Percentiles rank a stretch among this genome's conserved stretches.
phyloP scores from a whole-genome alignment of 2,888 invertebrate species.

The Thera obeliscata region DNA sequence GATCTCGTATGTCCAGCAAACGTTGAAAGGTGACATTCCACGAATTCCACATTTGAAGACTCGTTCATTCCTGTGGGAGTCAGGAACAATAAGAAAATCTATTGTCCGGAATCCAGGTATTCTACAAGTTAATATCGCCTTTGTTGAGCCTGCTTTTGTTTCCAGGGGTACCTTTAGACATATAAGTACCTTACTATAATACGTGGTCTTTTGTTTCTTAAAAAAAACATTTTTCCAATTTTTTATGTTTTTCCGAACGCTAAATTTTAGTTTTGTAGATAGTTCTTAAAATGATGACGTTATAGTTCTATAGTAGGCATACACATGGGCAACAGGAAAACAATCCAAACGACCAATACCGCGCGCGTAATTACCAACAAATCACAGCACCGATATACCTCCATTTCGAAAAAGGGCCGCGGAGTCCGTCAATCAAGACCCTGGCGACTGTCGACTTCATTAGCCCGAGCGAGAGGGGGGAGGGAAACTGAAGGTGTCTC shows the following conservation, averaged over 20 bases:
- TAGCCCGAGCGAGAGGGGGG: slow-evolving; percentile 66
- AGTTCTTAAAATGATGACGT: not conserved
- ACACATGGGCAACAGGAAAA: slow-evolving; percentile 47
- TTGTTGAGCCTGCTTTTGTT: slow-evolving; percentile 43
- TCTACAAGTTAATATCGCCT: slow-evolving; percentile 60
- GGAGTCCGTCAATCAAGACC: slow-evolving; percentile 80
- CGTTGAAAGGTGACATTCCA: not conserved
- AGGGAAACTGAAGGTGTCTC: slow-evolving; percentile 51
- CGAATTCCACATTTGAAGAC: not conserved
- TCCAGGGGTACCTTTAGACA: not conserved
- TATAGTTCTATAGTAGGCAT: slow-evolving; percentile 30
- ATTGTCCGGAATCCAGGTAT: not conserved
- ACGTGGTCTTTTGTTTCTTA: too few species aligned
- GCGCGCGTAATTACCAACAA: slow-evolving; percentile 64
- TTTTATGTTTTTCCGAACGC: too few species aligned
- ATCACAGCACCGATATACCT: slow-evolving; percentile 66
- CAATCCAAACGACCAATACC: slow-evolving; percentile 53
- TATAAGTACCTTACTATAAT: too few species aligned
- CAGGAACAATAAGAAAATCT: not conserved
- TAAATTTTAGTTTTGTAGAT: not conserved
- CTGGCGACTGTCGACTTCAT: slow-evolving; percentile 78
- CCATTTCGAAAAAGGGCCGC: slow-evolving; percentile 76
- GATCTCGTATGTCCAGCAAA: too few species aligned
- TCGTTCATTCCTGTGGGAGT: not conserved
- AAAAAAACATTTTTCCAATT: too few species aligned